A percentile compares a stretch with the other conserved stretches of the same genome.
phyloP scores from a whole-genome alignment of 1,140 invertebrate species.

The Homarus americanus region DNA sequence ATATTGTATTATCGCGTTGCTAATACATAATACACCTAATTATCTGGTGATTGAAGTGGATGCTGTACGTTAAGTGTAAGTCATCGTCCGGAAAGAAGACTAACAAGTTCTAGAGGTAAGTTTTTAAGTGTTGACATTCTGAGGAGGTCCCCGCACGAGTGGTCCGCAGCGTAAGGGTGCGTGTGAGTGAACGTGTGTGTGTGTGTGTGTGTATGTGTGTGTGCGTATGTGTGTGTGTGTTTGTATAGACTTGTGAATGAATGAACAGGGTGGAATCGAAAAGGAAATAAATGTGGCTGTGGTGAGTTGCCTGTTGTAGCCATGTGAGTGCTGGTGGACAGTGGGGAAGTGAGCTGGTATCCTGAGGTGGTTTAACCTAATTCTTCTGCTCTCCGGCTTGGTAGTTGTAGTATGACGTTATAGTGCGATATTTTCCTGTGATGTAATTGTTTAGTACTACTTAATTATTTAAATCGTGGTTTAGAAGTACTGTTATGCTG shows the following conservation, averaged over 20 bases:
- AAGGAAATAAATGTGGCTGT: neutral
- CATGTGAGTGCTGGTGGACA: no score
- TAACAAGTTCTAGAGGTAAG: neutral
- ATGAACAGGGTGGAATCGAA: neutral
- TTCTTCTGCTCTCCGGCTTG: no score
- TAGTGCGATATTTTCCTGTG: no score
- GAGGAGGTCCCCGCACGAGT: neutral
- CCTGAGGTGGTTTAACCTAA: no score
- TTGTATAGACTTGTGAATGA: neutral
- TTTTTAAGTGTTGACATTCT: neutral
- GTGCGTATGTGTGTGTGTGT: conserved; percentile 6
- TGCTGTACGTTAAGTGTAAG: neutral
- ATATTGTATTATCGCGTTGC: neutral
- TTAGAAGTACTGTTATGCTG: no score
- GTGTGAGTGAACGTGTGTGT: conserved; percentile 11
- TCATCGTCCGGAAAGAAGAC: neutral
- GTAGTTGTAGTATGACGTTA: no score
- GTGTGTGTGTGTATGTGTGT: neutral
- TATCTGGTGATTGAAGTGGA: conserved; percentile 4
- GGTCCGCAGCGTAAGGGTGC: neutral
- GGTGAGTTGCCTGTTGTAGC: neutral
- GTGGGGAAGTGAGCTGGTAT: no score
- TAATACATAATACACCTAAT: neutral
- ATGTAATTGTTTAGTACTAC: no score
- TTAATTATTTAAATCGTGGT: no score